Evolutionary conservation across 2,888 invertebrate species (phyloP).

Genomic region (Aporophyla lueneburgensis): DNA sequence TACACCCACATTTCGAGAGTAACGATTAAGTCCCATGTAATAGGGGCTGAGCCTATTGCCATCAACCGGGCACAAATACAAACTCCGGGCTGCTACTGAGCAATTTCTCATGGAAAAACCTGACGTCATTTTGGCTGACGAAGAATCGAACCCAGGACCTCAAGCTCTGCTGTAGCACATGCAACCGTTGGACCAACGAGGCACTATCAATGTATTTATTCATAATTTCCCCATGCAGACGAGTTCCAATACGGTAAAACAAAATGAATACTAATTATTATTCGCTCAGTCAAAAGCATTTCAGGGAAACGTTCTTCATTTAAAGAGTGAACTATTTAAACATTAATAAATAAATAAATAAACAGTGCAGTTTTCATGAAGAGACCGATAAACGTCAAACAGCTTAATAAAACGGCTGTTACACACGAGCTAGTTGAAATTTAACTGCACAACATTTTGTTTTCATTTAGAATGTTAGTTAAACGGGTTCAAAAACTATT

Average conservation of each 20-base stretch:
- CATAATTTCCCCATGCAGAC: neutral
- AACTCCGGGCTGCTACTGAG: too few relatives aligned
- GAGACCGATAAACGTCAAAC: constrained; percentile 23
- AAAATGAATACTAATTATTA: constrained; percentile 21
- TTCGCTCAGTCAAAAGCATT: neutral
- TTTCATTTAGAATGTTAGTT: constrained; percentile 36
- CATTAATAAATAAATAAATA: constrained; percentile 26
- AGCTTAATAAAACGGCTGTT: constrained; percentile 23
- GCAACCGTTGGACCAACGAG: too few relatives aligned
- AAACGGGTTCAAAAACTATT: constrained; percentile 59
- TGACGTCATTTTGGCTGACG: too few relatives aligned
- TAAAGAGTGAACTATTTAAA: neutral
- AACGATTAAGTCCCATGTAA: too few relatives aligned
- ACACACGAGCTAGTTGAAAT: constrained; percentile 25
- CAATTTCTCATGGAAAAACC: too few relatives aligned
- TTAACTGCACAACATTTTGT: constrained; percentile 29
- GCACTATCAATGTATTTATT: neutral
- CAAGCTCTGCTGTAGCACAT: too few relatives aligned
- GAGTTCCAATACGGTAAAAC: constrained; percentile 1
- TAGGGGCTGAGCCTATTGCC: too few relatives aligned
- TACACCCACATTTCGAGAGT: too few relatives aligned
- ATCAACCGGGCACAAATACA: too few relatives aligned
- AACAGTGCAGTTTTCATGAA: constrained; percentile 32
- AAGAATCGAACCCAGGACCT: too few relatives aligned
- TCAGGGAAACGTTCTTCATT: constrained; percentile 6